These are phyloP conservation scores for Aphelocoma californica DNA, from an alignment of 2,797 vertebrate species.

Conservation along the genomic window DNA sequence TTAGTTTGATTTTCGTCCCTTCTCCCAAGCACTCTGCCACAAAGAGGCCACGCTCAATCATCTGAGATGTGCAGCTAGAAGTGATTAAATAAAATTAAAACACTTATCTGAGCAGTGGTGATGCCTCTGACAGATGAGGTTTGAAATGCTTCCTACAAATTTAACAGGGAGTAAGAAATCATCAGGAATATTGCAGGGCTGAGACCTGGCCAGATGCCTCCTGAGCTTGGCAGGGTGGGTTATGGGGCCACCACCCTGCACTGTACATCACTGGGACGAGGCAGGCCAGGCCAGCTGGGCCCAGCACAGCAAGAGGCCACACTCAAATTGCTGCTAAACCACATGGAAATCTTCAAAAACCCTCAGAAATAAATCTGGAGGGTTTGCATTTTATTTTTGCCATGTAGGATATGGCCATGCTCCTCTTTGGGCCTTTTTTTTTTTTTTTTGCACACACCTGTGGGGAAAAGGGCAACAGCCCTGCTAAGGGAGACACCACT, in stretches of 20 bases:
- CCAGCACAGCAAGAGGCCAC: background rate
- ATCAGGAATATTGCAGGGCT: background rate
- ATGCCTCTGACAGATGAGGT: background rate
- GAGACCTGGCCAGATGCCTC: background rate
- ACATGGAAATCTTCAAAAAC: background rate
- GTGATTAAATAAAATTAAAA: constrained; percentile 3
- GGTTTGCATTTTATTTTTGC: background rate
- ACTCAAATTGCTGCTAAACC: background rate
- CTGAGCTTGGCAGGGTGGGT: background rate
- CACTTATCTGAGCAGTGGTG: background rate
- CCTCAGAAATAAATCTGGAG: background rate
- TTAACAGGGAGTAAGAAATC: background rate
- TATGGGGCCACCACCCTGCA: background rate
- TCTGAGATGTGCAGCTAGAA: background rate
- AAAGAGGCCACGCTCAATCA: background rate
- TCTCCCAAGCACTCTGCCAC: background rate
- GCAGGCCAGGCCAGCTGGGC: background rate
- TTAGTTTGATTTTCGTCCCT: background rate
- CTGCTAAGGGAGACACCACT: no score
- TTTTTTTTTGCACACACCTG: background rate
- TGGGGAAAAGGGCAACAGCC: background rate
- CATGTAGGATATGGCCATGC: rapidly evolving
- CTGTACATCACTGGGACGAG: background rate
- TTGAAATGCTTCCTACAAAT: background rate
- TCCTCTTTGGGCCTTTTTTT: background rate